These are phyloP conservation scores for Stomatorhinus walkeri DNA, from an alignment of 2,797 vertebrate genomes.

Conservation along the genomic window DNA sequence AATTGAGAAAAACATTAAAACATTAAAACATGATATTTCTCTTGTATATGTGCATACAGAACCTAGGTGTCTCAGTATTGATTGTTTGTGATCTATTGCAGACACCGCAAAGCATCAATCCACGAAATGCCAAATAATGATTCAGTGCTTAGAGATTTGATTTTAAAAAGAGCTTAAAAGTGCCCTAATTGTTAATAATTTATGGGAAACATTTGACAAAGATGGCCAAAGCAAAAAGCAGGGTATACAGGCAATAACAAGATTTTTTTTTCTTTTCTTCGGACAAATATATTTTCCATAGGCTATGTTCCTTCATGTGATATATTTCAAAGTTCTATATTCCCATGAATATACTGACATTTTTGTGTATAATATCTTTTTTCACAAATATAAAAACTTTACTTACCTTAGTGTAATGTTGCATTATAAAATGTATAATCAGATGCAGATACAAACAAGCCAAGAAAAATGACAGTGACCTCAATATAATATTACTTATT, in stretches of 20 bases:
- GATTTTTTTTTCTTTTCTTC: not conserved
- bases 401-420: not conserved
- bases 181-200: not conserved
- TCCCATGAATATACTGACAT: not conserved
- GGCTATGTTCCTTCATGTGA: not conserved
- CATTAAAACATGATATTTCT: not conserved
- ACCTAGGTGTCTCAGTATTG: not conserved
- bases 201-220: not conserved
- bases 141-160: not conserved
- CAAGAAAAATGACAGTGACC: not conserved
- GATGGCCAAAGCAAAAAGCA: not conserved
- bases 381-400: not conserved
- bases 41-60: not conserved
- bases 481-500: not conserved
- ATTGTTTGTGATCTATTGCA: not conserved
- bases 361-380: not conserved
- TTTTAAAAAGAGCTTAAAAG: not conserved
- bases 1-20: not conserved
- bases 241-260: not conserved
- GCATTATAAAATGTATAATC: not conserved
- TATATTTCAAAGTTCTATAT: not conserved
- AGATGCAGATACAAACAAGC: not conserved
- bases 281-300: not conserved
- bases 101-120: not conserved
- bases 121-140: not conserved